Conservation (phyloP, 2,113 vertebrate species). For the Oryzias curvinotus region DNA sequence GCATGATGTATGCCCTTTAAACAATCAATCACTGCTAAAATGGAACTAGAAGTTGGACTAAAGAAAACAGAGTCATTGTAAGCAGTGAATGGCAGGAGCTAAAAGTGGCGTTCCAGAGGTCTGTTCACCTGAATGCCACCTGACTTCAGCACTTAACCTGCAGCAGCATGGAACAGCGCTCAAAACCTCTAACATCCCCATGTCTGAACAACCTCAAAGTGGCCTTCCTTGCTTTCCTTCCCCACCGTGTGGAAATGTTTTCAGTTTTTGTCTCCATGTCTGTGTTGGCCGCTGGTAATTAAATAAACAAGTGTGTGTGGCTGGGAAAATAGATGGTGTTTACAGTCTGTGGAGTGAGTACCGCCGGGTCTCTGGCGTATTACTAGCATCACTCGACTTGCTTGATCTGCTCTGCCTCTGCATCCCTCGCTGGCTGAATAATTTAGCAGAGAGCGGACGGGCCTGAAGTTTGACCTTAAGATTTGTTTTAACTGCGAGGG, state of each 20-base stretch:
- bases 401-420: conserved; percentile 60
- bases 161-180: too few species aligned
- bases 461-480: conserved; percentile 71
- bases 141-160: too few species aligned
- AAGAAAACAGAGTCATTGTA: too few species aligned
- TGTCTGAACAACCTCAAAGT: conserved; percentile 55
- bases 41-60: too few species aligned
- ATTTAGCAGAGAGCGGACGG: conserved; percentile 66
- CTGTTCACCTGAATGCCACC: too few species aligned
- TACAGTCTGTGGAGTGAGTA: conserved; percentile 54
- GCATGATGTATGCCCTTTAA: too few species aligned
- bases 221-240: conserved; percentile 18
- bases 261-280: conserved; percentile 33
- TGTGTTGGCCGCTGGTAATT: conserved; percentile 34
- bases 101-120: too few species aligned
- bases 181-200: neutral
- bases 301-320: conserved; percentile 62
- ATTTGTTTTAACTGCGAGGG: conserved; percentile 63
- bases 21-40: too few species aligned
- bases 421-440: conserved; percentile 59
- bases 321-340: conserved; percentile 57
- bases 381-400: conserved; percentile 57
- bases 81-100: too few species aligned
- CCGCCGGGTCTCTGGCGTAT: conserved; percentile 35
- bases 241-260: conserved; percentile 33